Evolutionary conservation across 2,113 vertebrate genomes (phyloP).

Genomic region (Hyaena hyaena): DNA sequence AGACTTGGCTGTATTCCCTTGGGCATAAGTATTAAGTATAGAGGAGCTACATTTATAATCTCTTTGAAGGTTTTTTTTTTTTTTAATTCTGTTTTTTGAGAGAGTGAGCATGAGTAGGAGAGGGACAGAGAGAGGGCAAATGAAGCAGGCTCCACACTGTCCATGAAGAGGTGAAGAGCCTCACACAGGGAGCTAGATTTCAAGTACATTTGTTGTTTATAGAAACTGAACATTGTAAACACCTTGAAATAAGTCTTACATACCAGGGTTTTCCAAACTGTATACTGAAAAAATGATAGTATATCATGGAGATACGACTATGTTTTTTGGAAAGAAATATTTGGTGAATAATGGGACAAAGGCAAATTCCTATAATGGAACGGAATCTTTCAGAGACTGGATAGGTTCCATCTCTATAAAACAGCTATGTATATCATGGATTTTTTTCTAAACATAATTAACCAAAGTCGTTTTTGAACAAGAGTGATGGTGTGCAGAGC

Average conservation of each 20-base stretch:
- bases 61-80: too few species aligned
- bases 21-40: fast-evolving
- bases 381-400: neutral
- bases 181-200: neutral
- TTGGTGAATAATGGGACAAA: neutral
- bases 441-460: neutral
- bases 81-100: too few species aligned
- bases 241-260: neutral
- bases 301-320: neutral
- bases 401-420: neutral
- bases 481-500: neutral
- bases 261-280: neutral
- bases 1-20: neutral
- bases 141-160: too few species aligned
- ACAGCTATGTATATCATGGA: neutral
- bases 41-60: too few species aligned
- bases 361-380: neutral
- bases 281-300: neutral
- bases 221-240: neutral
- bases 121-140: too few species aligned
- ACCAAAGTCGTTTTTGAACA: neutral
- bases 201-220: neutral
- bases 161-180: too few species aligned
- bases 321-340: neutral
- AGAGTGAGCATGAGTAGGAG: too few species aligned